Evolutionary conservation across 2,797 vertebrate species (phyloP).

Genomic region (Tangara arthus): DNA sequence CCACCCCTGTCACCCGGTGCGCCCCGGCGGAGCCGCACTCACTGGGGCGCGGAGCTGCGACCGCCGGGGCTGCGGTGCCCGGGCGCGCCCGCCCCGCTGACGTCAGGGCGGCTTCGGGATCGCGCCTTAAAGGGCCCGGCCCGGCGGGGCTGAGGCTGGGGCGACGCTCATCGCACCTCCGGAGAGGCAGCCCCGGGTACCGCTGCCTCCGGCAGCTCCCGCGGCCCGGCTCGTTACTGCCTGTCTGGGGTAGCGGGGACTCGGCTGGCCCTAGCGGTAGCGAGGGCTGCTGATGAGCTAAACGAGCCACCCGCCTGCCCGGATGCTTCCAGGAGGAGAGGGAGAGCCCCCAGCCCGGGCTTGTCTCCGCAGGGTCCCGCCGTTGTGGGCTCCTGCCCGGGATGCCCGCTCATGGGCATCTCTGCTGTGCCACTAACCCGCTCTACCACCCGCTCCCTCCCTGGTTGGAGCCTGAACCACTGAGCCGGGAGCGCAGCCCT

Average conservation of each 20-base stretch:
- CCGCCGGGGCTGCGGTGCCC: slow-evolving; percentile 10
- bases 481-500: background rate
- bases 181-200: background rate
- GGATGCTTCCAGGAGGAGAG: background rate
- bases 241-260: background rate
- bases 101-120: slow-evolving; percentile 25
- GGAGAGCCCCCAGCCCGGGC: background rate
- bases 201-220: background rate
- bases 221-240: background rate
- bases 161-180: background rate
- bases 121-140: slow-evolving; percentile 49
- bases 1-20: background rate
- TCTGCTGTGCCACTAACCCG: background rate
- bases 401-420: background rate
- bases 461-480: background rate
- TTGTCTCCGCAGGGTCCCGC: background rate
- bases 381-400: background rate
- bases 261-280: background rate
- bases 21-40: background rate
- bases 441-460: background rate
- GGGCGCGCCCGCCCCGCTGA: slow-evolving; percentile 40
- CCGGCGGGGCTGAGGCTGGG: background rate
- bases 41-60: background rate
- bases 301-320: background rate
- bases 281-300: background rate